Evolutionary conservation across 2,113 vertebrate species (phyloP), one percentile per base, ranked within the genome.

Genomic region (Forbesichthys papilliferus): DNA sequence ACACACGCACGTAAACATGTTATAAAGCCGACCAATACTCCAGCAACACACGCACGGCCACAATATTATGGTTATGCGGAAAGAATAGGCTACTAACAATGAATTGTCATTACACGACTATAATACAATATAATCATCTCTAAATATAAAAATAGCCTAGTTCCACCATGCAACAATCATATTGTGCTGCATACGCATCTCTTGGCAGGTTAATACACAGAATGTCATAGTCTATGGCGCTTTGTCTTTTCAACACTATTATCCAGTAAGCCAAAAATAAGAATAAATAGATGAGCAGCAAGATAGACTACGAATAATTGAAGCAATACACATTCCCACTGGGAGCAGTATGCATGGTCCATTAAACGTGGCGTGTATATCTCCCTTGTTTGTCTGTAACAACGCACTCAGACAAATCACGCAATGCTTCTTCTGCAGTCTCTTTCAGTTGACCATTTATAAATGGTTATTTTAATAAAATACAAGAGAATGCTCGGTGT

Each of bases 351-450:
- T 85, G 88, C 86, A 88, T 85, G 88, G 85, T 81, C 93, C 88
- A 87, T 79, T 86, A 14, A 88, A 86, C 90, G 84, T 86, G 87
- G 86, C 90, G 81, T 87, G 87, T 80, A 84, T 87, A 75, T 90
- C 84, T 81, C 87, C 79, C 89, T 89, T 77, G 90, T 93, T 93
- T 93, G 87, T 83, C 81, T 49, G 20, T 27, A 92, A 91, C 88
- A 93, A 92, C 93, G 93, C 92, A 91, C 92, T 93, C 92, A 89
- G 87, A 85, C 60, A 77, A 82, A 88, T 87, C 87, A 90, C 90
- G 87, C 77, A 88, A 79, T 88, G 83, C 82, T 81, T 88, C 87
- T 68, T 90, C 87, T 90, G 79, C 69, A 64, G 58, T 73, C 71
- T 73, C 69, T 36, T 75, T 83, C 79, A 80, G 79, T 76, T 85